Evolutionary conservation across 2,797 vertebrate species (phyloP), one percentile per base, ranked within the genome.

Genomic region (Darevskia mixta): DNA sequence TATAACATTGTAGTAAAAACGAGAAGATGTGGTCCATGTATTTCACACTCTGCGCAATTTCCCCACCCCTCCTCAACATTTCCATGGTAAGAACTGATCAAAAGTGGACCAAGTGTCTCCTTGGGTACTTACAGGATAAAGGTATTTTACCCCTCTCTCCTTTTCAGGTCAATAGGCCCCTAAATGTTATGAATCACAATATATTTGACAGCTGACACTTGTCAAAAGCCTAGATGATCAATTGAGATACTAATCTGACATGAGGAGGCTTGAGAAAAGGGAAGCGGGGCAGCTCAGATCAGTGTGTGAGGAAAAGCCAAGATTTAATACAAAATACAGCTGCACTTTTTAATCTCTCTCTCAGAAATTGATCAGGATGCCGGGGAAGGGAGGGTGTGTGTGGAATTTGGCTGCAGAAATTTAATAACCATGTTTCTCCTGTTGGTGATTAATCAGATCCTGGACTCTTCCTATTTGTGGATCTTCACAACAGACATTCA

Each of bases 221-320:
- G 92, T 92, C 90, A 96, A 95, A 93, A 95, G 93, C 45, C 85
- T 92, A 67, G 64, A 88, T 95, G 94, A 96, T 96, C 95, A 94
- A 94, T 94, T 94, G 89, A 96, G 92, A 94, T 95, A 94, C 90
- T 95, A 93, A 95, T 94, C 90, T 94, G 94, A 95, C 93, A 93
- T 78, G 88, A 92, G 91, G 77, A 94, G 81, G 58, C 91, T 90
- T 91, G 87, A 87, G 67, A 11, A 61, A 61, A 32, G 3, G 18
- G 29, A 17, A 11, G 32, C 2, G 15, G 90, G 89, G 94, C 61
- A 92, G 85, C 92, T 91, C 86, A 87, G 92, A 94, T 95, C 38
- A 27, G 80, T 75, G 5, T 49, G 79, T 81, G 64, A 92, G 85
- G 91, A 78, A 87, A 79, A 94, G 88, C 90, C 82, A 85, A 78